These are phyloP conservation scores for Heliconius nattereri DNA, from an alignment of 1,140 invertebrate genomes.

Conservation along the genomic window DNA sequence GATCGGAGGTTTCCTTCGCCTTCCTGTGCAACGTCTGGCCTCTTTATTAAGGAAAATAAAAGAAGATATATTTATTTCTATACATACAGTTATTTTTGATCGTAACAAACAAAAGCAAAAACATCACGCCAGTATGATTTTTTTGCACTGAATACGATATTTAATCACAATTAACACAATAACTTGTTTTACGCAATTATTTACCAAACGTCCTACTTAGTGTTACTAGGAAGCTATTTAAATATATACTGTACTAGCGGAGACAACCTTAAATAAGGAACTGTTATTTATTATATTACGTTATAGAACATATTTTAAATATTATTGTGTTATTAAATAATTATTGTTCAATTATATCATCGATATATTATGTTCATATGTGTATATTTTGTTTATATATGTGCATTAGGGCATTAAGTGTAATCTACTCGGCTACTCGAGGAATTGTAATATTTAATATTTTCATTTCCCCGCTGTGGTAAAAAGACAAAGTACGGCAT, in stretches of 20 bases:
- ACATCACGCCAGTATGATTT: constrained; percentile 21
- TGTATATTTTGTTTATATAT: background rate
- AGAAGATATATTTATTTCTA: background rate
- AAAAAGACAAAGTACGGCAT: background rate
- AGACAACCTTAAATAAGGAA: background rate
- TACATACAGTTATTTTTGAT: background rate
- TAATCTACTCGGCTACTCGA: too few species aligned
- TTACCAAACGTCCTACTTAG: constrained; percentile 19
- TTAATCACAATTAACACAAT: constrained; percentile 18
- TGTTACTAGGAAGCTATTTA: constrained; percentile 19
- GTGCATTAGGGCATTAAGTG: background rate
- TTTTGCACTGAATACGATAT: constrained; percentile 29
- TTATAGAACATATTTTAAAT: background rate
- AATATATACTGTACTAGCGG: background rate
- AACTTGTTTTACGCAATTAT: constrained; percentile 15
- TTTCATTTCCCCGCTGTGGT: background rate
- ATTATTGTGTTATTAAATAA: background rate
- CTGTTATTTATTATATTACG: background rate
- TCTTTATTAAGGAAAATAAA: background rate
- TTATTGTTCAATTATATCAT: background rate
- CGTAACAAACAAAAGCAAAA: constrained; percentile 14
- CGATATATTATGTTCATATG: background rate
- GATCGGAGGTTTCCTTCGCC: too few species aligned
- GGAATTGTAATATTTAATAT: background rate
- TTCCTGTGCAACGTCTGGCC: too few species aligned